Evolutionary conservation across 2,797 vertebrate genomes (phyloP).

Genomic region (Liparis tanakae): DNA sequence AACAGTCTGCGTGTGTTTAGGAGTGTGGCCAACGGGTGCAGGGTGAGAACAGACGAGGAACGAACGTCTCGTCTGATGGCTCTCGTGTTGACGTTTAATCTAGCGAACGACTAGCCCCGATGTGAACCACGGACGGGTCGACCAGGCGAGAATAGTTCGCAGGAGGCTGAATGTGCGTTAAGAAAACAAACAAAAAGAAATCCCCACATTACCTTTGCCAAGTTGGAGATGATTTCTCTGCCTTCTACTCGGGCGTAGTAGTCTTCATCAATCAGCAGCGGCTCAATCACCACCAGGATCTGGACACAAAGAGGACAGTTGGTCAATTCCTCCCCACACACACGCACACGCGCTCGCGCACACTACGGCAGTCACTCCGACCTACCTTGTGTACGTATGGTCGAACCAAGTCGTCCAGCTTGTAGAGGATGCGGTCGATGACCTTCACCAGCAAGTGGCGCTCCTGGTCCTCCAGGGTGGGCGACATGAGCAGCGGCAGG

Average conservation of each 20-base stretch:
- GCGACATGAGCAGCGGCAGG: constrained; percentile 96
- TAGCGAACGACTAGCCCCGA: constrained; percentile 79
- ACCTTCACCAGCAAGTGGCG: constrained; percentile 98
- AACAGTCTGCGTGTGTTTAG: too few species aligned
- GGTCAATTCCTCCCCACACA: not conserved
- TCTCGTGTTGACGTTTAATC: constrained; percentile 73
- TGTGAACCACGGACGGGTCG: constrained; percentile 65
- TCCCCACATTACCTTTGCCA: constrained; percentile 90
- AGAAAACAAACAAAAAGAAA: not conserved
- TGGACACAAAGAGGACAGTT: constrained; percentile 51
- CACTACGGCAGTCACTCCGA: not conserved
- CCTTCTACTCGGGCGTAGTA: constrained; percentile 99
- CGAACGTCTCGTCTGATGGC: constrained; percentile 40
- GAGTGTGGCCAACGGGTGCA: constrained; percentile 76
- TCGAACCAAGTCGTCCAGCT: constrained; percentile 96
- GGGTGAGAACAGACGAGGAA: constrained; percentile 71
- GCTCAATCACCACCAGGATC: constrained; percentile 99
- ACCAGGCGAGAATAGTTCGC: constrained; percentile 81
- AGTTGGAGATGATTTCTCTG: constrained; percentile 98
- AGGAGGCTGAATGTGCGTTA: not conserved
- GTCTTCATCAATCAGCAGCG: constrained; percentile 98
- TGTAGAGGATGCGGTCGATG: constrained; percentile 98
- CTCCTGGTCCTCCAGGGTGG: constrained; percentile 98
- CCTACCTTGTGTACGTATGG: constrained; percentile 98
- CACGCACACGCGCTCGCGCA: not conserved